Percentiles rank a stretch among this genome's conserved stretches.
These are phyloP conservation scores for Herpetotheres cachinnans DNA, from an alignment of 2,113 vertebrate species.

Conservation along the genomic window DNA sequence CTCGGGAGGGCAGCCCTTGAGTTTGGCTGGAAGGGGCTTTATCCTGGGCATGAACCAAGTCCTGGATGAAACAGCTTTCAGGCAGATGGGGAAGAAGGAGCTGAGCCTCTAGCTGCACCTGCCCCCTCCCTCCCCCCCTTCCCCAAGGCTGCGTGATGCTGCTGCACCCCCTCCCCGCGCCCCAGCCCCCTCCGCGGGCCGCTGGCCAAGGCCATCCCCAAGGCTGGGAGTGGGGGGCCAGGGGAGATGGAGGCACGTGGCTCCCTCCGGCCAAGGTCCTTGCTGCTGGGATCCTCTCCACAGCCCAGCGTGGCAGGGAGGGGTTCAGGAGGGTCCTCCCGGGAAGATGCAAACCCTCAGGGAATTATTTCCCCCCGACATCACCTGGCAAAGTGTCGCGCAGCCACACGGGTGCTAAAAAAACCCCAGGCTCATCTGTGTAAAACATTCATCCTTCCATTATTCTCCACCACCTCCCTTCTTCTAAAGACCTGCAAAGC, in stretches of 20 bases:
- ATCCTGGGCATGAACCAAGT: fast-evolving
- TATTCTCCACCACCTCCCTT: neutral
- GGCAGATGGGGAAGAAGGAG: neutral
- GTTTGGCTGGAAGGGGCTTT: neutral
- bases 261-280: neutral
- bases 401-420: fast-evolving
- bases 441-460: neutral
- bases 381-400: neutral
- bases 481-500: neutral
- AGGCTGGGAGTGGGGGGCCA: neutral
- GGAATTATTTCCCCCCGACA: neutral
- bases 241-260: neutral
- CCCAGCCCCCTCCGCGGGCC: fast-evolving
- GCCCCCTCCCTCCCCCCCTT: too few species aligned
- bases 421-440: too few species aligned
- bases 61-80: neutral
- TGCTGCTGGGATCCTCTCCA: neutral
- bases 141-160: neutral
- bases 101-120: neutral
- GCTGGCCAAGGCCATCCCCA: neutral
- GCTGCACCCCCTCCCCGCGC: neutral
- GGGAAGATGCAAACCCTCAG: neutral
- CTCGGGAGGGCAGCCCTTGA: neutral
- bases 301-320: neutral
- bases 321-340: neutral